phyloP scores from a whole-genome alignment of 2,888 invertebrate genomes.

The Heliconius ismenius region DNA sequence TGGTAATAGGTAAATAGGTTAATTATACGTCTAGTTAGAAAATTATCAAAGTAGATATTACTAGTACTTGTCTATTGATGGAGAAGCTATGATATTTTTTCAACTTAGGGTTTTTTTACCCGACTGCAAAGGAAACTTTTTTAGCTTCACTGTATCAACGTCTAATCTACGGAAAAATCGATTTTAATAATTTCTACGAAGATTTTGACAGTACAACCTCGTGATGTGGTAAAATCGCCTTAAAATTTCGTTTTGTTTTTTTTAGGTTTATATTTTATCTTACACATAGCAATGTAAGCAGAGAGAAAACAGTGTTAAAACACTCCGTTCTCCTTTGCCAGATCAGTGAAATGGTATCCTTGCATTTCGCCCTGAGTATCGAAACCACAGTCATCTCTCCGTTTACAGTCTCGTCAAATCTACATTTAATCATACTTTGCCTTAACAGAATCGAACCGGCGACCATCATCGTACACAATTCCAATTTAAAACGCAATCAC shows the following conservation, averaged over 20 bases:
- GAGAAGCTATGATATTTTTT: background rate
- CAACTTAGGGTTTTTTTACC: too few species aligned
- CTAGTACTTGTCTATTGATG: background rate
- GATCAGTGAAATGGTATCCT: too few species aligned
- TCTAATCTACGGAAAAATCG: background rate
- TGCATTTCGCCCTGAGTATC: too few species aligned
- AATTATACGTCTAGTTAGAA: slow-evolving; percentile 1
- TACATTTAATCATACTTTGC: background rate
- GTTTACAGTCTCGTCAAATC: background rate
- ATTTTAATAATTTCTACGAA: too few species aligned
- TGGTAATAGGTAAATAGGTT: slow-evolving; percentile 7
- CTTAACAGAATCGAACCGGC: background rate
- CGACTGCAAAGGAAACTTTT: background rate
- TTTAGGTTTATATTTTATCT: too few species aligned
- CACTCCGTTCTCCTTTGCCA: background rate
- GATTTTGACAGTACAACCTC: too few species aligned
- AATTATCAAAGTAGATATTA: background rate
- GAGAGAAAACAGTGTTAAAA: background rate
- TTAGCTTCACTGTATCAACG: background rate
- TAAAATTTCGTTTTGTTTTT: too few species aligned
- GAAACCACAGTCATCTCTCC: too few species aligned
- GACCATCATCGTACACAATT: background rate
- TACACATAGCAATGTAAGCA: too few species aligned
- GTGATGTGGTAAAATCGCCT: too few species aligned
- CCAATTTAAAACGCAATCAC: background rate